phyloP scores from a whole-genome alignment of 2,113 vertebrate genomes.

The Podarcis muralis region DNA sequence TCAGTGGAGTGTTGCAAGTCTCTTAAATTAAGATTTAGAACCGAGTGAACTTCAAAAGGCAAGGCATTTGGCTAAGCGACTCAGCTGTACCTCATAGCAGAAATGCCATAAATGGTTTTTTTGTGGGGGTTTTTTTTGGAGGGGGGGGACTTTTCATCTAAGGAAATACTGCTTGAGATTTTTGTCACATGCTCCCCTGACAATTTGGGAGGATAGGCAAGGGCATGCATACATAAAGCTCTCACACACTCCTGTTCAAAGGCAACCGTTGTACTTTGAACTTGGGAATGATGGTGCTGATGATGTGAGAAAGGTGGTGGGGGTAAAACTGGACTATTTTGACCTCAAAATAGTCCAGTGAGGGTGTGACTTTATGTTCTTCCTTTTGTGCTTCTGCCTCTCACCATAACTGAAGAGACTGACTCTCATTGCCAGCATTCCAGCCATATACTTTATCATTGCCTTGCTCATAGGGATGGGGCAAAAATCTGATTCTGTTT shows the following conservation, averaged over 20 bases:
- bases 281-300: too few relatives aligned
- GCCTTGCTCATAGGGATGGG: too few relatives aligned
- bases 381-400: too few relatives aligned
- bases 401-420: too few relatives aligned
- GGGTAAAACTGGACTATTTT: too few relatives aligned
- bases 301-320: neutral
- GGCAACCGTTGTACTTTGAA: too few relatives aligned
- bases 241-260: neutral
- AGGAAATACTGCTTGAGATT: neutral
- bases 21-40: conserved; percentile 51
- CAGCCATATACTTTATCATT: too few relatives aligned
- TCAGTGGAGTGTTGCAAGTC: conserved; percentile 29
- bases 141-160: neutral
- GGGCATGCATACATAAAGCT: neutral
- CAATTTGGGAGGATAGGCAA: neutral
- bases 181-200: neutral
- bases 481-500: too few relatives aligned
- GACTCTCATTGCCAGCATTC: too few relatives aligned
- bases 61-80: conserved; percentile 24
- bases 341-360: too few relatives aligned
- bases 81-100: neutral
- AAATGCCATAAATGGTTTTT: neutral
- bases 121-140: too few relatives aligned
- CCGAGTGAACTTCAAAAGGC: conserved; percentile 41
- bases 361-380: too few relatives aligned